Evolutionary conservation across 2,113 vertebrate species (phyloP).

Genomic region (Halichoeres trimaculatus): DNA sequence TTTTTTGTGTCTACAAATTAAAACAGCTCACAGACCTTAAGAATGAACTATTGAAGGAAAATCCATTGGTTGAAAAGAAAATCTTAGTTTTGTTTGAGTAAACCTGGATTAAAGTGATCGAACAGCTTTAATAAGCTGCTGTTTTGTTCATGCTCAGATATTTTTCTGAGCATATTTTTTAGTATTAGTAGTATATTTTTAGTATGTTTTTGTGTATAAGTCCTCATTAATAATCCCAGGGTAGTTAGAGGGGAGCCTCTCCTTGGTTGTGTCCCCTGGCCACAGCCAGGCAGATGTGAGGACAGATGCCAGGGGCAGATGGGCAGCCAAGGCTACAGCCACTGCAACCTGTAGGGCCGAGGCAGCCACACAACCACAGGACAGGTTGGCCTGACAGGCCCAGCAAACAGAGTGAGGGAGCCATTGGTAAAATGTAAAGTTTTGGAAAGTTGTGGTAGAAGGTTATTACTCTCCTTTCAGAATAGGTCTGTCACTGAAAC

Average conservation of each 20-base stretch:
- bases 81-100: no score
- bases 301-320: slow-evolving; percentile 91
- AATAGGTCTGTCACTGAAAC: neutral
- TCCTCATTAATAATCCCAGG: slow-evolving; percentile 19
- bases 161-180: neutral
- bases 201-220: neutral
- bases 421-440: slow-evolving; percentile 21
- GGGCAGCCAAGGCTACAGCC: slow-evolving; percentile 82
- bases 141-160: no score
- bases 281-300: slow-evolving; percentile 80
- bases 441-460: neutral
- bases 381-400: slow-evolving; percentile 77
- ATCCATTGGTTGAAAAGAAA: no score
- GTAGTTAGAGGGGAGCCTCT: slow-evolving; percentile 56
- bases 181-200: no score
- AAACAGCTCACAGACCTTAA: no score
- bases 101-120: no score
- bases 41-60: no score
- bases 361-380: slow-evolving; percentile 84
- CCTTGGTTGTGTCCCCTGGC: slow-evolving; percentile 82
- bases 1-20: no score
- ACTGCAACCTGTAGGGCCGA: slow-evolving; percentile 90
- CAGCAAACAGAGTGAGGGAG: slow-evolving; percentile 12
- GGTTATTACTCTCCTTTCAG: neutral
- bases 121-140: no score